phyloP scores from a whole-genome alignment of 2,113 vertebrate genomes.

The Rhynchopsitta pachyrhyncha region DNA sequence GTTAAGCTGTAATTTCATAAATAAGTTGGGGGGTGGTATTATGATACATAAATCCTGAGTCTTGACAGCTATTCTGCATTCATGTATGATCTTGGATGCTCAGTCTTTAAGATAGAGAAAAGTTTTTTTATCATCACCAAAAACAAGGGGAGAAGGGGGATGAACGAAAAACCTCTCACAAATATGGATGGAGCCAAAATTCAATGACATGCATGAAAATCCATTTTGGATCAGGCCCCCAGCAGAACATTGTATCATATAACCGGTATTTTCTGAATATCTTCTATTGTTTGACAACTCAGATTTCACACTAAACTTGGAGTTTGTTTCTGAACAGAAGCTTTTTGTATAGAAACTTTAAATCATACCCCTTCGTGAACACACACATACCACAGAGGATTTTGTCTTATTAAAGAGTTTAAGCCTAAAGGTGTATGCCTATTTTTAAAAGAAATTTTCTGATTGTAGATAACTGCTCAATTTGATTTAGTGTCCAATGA shows the following conservation, averaged over 20 bases:
- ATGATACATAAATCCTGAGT: background rate
- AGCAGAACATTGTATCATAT: background rate
- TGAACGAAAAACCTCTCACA: background rate
- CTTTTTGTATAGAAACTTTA: slow-evolving; percentile 25
- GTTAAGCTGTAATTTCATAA: slow-evolving; percentile 22
- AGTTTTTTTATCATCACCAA: background rate
- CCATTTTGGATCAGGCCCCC: background rate
- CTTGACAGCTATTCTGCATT: slow-evolving; percentile 19
- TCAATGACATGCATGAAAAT: background rate
- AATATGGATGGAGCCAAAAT: background rate
- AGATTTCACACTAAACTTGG: slow-evolving; percentile 20
- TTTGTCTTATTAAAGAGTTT: slow-evolving; percentile 75
- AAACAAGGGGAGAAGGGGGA: background rate
- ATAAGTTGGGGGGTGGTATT: background rate
- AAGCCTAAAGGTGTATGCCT: slow-evolving; percentile 76
- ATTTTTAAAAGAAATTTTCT: slow-evolving; percentile 81
- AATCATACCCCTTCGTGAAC: slow-evolving; percentile 40
- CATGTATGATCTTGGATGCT: background rate
- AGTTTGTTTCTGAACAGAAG: background rate
- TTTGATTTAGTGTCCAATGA: slow-evolving; percentile 87
- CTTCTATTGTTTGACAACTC: background rate
- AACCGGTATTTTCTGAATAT: background rate
- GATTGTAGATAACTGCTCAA: slow-evolving; percentile 85
- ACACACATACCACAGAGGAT: slow-evolving; percentile 25
- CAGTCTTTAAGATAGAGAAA: background rate